These are phyloP conservation scores for Oscheius sp. DNA, from an alignment of 2,888 invertebrate species.

Conservation along the genomic window DNA sequence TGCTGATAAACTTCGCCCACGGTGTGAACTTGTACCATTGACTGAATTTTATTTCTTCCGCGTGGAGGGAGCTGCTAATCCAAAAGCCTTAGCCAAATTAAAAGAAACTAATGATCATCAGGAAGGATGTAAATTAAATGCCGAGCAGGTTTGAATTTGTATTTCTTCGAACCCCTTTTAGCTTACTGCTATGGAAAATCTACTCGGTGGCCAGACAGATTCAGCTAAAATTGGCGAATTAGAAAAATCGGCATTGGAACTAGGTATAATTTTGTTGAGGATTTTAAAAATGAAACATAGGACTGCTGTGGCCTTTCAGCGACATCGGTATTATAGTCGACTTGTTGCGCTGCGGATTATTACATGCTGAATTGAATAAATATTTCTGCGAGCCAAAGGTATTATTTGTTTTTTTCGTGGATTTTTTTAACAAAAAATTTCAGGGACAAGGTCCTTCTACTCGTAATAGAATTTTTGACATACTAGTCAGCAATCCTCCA, in stretches of 20 bases:
- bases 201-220: conserved; percentile 35
- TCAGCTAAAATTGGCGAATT: conserved; percentile 34
- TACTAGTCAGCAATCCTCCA: conserved; percentile 74
- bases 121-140: conserved; percentile 42
- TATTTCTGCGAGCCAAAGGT: conserved; percentile 72
- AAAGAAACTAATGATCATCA: conserved; percentile 56
- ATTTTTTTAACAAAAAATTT: not conserved
- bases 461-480: conserved; percentile 64
- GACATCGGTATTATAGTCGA: conserved; percentile 90
- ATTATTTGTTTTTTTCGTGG: not conserved
- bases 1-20: conserved; percentile 65
- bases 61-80: conserved; percentile 41
- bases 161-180: not conserved
- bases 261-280: not conserved
- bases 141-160: conserved; percentile 40
- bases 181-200: conserved; percentile 40
- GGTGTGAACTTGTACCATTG: conserved; percentile 63
- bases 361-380: conserved; percentile 80
- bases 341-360: conserved; percentile 85
- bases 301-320: conserved; percentile 84
- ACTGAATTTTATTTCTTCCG: conserved; percentile 52
- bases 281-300: conserved; percentile 44
- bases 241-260: conserved; percentile 43
- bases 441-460: not conserved
- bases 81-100: conserved; percentile 61